Base-by-base conservation (phyloP, 2,888 invertebrate species). In the Xanthia icteritia region DNA sequence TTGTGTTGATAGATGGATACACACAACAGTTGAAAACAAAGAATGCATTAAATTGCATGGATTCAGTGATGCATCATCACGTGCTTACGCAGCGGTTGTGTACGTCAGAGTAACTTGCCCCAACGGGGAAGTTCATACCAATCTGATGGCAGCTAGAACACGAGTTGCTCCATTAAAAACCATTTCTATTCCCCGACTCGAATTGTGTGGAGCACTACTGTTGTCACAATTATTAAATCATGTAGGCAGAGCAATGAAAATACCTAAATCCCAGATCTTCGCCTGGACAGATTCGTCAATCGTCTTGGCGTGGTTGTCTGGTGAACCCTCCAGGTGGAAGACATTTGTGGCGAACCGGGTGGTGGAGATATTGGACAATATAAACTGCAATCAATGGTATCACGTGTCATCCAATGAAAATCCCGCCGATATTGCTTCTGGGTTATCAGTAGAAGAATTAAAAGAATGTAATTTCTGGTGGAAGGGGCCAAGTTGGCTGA, bases 11-110 rank as follows among this genome's bases (percentile, higher is more conserved):
- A 70, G 70, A 76, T 71, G 76, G 65, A 69, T 76, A 70, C 69
- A 64, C 23, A 56, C 68, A 63, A 63, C 63, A 69, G n/a, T 13
- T 1, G 1, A 61, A 60, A 75, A 75, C 6, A 75, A 69, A 58
- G n/a, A 69, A 20, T 54, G 31, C 31, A 56, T 69, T 31, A n/a
- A 69, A 56, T 31, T 75, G 75, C 75, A 63, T 69, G 68, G 75
- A 64, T 75, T 75, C 56, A 75, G 75, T n/a, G 68, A 75, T 13
- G 69, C 75, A 69, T 75, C 69, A n/a, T 69, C 69, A 69, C 75
- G 69, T 17, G 75, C 69, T 0, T 69, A 75, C 8, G 65, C 64
- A 20, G 75, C 58, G 45, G 45, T 45, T 45, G 45, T 45, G 45
- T 13, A 45, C 45, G 45, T 45, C 13, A 45, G 45, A 45, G 45